Conservation (phyloP, 2,888 invertebrate genomes). For the Dugesia japonica region DNA sequence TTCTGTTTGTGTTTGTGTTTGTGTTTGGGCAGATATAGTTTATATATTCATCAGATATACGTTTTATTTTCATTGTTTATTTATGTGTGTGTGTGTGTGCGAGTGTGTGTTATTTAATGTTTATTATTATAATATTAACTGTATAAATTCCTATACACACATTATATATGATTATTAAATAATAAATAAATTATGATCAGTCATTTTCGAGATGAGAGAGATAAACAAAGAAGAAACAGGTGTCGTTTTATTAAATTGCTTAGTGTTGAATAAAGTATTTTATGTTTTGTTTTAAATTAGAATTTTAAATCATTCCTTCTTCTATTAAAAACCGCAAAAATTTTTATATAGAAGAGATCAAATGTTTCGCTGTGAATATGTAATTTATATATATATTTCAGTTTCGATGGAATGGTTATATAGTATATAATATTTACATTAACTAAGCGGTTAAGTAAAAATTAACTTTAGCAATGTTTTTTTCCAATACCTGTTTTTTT, state of each 20-base stretch:
- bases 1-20: neutral
- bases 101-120: no score
- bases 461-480: neutral
- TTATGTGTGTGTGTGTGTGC: neutral
- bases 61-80: neutral
- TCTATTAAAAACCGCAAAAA: no score
- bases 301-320: slow-evolving; percentile 5
- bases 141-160: no score
- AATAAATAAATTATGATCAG: no score
- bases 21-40: neutral
- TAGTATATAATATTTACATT: neutral
- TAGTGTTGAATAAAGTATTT: neutral
- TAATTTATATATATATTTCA: neutral
- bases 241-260: neutral
- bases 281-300: neutral
- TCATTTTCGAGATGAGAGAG: neutral
- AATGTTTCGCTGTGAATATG: slow-evolving; percentile 7
- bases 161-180: no score
- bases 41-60: neutral
- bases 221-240: neutral
- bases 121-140: neutral
- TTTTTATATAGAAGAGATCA: neutral
- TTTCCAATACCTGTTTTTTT: neutral
- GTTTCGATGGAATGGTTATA: slow-evolving; percentile 11
- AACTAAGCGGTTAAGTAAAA: neutral